phyloP scores from a whole-genome alignment of 2,113 vertebrate genomes.

The Anoura caudifer region DNA sequence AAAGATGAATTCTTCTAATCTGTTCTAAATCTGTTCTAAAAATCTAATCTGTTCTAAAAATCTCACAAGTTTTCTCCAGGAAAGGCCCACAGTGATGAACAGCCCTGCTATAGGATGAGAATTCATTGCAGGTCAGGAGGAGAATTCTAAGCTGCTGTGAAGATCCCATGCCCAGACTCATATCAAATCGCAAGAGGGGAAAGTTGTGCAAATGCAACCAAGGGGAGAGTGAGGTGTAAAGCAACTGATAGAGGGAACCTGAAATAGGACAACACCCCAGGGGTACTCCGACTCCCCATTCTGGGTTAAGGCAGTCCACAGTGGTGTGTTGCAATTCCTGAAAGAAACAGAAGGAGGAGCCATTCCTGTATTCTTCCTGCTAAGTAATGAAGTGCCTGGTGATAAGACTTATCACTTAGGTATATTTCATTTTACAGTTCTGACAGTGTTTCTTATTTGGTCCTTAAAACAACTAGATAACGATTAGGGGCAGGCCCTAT shows the following conservation, averaged over 20 bases:
- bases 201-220: background rate
- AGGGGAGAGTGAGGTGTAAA: background rate
- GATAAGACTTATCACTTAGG: background rate
- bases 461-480: background rate
- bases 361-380: background rate
- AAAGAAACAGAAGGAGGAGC: background rate
- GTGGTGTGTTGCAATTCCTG: background rate
- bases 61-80: background rate
- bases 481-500: background rate
- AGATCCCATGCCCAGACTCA: background rate
- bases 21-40: background rate
- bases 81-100: background rate
- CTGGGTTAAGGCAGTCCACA: background rate
- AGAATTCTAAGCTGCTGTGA: background rate
- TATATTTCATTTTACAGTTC: background rate
- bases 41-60: background rate
- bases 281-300: background rate
- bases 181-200: background rate
- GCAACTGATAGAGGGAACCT: background rate
- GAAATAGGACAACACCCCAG: background rate
- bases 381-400: background rate
- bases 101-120: fast-evolving
- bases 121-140: background rate
- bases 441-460: background rate
- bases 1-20: background rate